Evolutionary conservation across 2,888 invertebrate genomes (phyloP), one percentile per base, ranked within the genome.

Genomic region (Lutraria lutraria): DNA sequence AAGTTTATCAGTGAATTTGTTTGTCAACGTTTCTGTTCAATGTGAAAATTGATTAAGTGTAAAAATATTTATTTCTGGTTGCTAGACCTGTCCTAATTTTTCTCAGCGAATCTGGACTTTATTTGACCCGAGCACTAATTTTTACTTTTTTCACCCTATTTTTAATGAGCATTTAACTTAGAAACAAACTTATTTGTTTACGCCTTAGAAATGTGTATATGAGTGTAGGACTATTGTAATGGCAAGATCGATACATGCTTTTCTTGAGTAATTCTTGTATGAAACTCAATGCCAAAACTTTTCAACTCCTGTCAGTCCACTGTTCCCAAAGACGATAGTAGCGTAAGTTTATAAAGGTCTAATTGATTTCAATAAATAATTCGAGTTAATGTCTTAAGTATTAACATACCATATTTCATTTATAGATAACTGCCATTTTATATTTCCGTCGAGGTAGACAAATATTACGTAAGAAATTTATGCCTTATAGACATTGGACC

Each of bases 381-480:
- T 68, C 63, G n/a, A 68, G 63, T 68, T 76, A 25, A 76, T 34
- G 76, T 76, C 76, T 76, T 31, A 13, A 19, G 34, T 76, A 34
- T 76, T 76, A 34, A 76, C 29, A 76, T 76, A 76, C 34, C 29
- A 19, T 76, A 34, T 76, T 15, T 76, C 34, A 76, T 76, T 76
- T 34, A 76, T 31, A 34, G 3, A 76, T 31, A 76, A 76, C 31
- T 6, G 76, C 34, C 34, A 31, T 31, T 76, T 31, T 34, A 76
- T 76, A 76, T 76, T 76, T 31, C 34, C 76, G 4, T 34, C 76
- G 76, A 31, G 31, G 8, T 34, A 76, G 25, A 25, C 34, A 13
- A 25, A 76, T 31, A 34, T 76, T 76, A 76, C 76, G 15, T 76
- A 76, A 76, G 31, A 31, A 76, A 76, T 76, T 76, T 76, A 76